Evolutionary conservation across 2,113 vertebrate species (phyloP).

Genomic region (Rutilus rutilus): DNA sequence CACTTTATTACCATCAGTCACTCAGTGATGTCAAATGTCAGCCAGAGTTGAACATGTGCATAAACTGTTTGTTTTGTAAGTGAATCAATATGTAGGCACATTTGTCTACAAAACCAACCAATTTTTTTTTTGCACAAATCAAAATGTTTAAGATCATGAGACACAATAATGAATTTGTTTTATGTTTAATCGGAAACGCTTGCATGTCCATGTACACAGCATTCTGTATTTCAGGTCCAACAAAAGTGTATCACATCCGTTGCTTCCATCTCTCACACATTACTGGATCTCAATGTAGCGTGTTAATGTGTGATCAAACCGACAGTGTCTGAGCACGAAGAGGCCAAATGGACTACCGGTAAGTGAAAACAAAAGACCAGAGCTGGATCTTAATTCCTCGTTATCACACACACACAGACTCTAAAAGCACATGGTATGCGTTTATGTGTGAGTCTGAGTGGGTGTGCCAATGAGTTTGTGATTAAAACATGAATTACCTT

Average conservation of each 20-base stretch:
- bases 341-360: slow-evolving; percentile 2
- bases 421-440: not conserved
- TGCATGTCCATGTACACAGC: not conserved
- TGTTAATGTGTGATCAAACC: slow-evolving; percentile 19
- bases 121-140: not conserved
- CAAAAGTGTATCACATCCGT: not conserved
- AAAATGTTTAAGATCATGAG: not conserved
- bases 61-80: not conserved
- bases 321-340: slow-evolving; percentile 11
- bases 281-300: slow-evolving; percentile 37
- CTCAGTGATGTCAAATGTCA: not conserved
- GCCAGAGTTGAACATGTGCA: not conserved
- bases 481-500: not conserved
- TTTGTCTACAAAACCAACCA: not conserved
- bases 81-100: not conserved
- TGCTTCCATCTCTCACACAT: slow-evolving; percentile 42
- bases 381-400: not conserved
- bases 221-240: not conserved
- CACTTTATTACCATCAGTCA: slow-evolving; percentile 53
- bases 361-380: slow-evolving; percentile 16
- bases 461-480: not conserved
- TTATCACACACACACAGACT: not conserved
- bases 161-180: not conserved
- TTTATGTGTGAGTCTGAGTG: not conserved
- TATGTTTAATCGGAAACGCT: not conserved